phyloP scores from a whole-genome alignment of 2,113 vertebrate species.

The Chaenocephalus aceratus region DNA sequence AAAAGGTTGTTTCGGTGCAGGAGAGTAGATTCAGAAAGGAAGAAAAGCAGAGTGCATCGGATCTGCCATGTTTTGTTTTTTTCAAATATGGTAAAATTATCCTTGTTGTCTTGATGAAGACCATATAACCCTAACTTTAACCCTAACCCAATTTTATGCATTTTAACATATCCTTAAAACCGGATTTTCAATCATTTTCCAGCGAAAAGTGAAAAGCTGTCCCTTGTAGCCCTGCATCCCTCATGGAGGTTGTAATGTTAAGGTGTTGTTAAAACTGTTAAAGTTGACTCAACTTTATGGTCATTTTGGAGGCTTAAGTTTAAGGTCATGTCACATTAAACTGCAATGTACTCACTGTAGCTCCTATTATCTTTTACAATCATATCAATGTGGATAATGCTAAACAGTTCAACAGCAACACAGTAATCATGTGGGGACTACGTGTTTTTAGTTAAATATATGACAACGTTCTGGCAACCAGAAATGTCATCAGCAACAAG shows the following conservation, averaged over 20 bases:
- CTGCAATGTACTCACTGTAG: too few relatives aligned
- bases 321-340: too few relatives aligned
- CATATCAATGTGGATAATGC: neutral
- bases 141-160: too few relatives aligned
- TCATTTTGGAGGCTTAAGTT: too few relatives aligned
- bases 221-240: neutral
- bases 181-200: neutral
- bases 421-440: neutral
- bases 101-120: neutral
- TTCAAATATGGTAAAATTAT: too few relatives aligned
- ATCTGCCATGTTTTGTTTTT: too few relatives aligned
- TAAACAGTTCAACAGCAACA: neutral
- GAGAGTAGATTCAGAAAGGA: neutral
- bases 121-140: neutral
- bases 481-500: neutral
- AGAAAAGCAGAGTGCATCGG: neutral
- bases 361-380: too few relatives aligned
- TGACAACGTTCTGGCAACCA: neutral
- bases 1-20: neutral
- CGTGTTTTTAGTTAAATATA: neutral
- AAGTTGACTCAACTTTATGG: too few relatives aligned
- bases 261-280: too few relatives aligned
- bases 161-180: neutral
- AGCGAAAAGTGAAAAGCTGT: neutral
- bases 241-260: too few relatives aligned